Conservation (phyloP, 1,140 invertebrate species). For the Phenacoccus solenopsis region DNA sequence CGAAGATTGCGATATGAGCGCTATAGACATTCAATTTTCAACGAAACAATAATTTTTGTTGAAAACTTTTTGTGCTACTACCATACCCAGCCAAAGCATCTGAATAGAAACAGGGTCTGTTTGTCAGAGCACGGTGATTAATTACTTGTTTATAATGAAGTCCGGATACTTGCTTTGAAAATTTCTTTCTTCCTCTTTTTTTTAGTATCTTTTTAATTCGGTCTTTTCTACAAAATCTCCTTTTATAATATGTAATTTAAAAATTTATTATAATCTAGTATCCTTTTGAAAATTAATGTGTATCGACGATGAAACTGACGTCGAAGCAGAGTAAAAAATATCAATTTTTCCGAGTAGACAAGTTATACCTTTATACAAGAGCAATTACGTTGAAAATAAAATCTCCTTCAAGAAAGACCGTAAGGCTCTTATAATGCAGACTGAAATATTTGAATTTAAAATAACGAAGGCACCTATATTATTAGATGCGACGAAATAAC, state of each 20-base stretch:
- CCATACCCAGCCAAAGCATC: not conserved
- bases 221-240: not conserved
- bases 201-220: not conserved
- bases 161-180: not conserved
- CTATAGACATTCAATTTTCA: not conserved
- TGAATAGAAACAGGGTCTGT: not conserved
- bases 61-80: not conserved
- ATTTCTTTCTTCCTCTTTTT: not conserved
- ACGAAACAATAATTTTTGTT: not conserved
- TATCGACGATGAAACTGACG: not conserved
- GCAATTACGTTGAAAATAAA: too few relatives aligned
- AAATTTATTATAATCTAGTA: not conserved
- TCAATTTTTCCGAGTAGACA: too few relatives aligned
- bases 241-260: not conserved
- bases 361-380: too few relatives aligned
- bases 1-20: not conserved
- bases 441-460: too few relatives aligned
- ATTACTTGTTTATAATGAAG: not conserved
- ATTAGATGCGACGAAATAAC: too few relatives aligned
- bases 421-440: too few relatives aligned
- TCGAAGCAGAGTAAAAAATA: not conserved
- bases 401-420: too few relatives aligned
- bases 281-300: not conserved
- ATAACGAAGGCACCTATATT: too few relatives aligned
- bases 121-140: not conserved